Base-by-base conservation (phyloP, 1,140 invertebrate genomes). In the Calosoma granatense region DNA sequence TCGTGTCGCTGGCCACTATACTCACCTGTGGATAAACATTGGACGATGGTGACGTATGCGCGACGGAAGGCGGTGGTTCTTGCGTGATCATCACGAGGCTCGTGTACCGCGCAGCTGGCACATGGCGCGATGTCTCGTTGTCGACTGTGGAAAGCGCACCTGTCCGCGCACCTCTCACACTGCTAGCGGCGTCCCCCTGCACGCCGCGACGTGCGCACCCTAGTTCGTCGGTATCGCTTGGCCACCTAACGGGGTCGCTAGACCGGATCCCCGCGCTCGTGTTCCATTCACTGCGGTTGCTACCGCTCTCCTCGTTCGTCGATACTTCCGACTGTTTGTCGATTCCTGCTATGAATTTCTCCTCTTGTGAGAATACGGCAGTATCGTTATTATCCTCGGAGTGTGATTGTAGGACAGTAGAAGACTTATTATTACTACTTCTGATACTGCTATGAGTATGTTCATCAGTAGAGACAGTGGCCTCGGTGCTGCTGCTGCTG, bases 1-100 rank as follows among this genome's bases (percentile, higher is more conserved):
- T 87, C 62, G 83, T 86, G 66, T 86, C 84, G 60, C 78, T 80
- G 57, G 84, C 83, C 63, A 86, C 79, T 51, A 87, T 83, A 67
- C 81, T 85, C 60, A 86, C 83, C 62, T 81, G 77, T 47, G 78
- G 75, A 59, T 77, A 77, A 14, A 71, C 68, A 4, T 58, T 56
- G 47, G 64, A 56, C 57, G 61, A 56, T 17, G 59, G 20, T 22
- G 22, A 3, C 20, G 20, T 41, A 52, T 20, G 30, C 41, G 30
- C 43, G 43, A 14, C 51, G 36, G 14, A 15, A 21, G 30, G 21
- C 22, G 20, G 54, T 22, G 59, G 68, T 68, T 85, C 84, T 72
- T 87, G 82, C 61, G 84, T 91, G 72, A 92, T 90, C 87, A 89
- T 90, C 71, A 90, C 85, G 75, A 89, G 79, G 75, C 88, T 90